These are phyloP conservation scores for Sternotherus odoratus DNA, from an alignment of 2,797 vertebrate species.

Conservation along the genomic window DNA sequence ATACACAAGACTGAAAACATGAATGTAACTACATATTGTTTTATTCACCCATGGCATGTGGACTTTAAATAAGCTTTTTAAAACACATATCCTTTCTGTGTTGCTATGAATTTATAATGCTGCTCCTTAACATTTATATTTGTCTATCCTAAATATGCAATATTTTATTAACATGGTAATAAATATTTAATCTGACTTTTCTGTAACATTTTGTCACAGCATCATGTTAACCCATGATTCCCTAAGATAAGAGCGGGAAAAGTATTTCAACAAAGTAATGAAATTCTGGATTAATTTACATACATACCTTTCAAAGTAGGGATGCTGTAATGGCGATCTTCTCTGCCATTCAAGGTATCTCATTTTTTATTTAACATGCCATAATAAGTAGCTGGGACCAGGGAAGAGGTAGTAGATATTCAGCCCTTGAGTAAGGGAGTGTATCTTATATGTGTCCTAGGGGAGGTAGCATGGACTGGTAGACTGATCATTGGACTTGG, in stretches of 20 bases:
- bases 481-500: neutral
- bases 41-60: neutral
- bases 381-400: rapidly evolving
- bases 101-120: constrained; percentile 71
- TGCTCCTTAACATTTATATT: constrained; percentile 63
- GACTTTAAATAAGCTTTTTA: constrained; percentile 30
- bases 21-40: rapidly evolving
- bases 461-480: neutral
- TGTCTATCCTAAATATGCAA: constrained; percentile 59
- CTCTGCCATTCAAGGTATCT: neutral
- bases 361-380: neutral
- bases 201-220: constrained; percentile 24
- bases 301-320: rapidly evolving
- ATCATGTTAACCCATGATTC: neutral
- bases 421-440: rapidly evolving
- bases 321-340: neutral
- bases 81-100: neutral
- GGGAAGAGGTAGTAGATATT: neutral
- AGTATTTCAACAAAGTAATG: neutral
- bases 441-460: neutral
- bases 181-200: constrained; percentile 67
- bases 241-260: neutral
- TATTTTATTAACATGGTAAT: constrained; percentile 69
- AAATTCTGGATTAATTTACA: rapidly evolving
- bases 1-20: neutral